Evolutionary conservation across 1,140 invertebrate genomes (phyloP).

Genomic region (Spodoptera frugiperda): DNA sequence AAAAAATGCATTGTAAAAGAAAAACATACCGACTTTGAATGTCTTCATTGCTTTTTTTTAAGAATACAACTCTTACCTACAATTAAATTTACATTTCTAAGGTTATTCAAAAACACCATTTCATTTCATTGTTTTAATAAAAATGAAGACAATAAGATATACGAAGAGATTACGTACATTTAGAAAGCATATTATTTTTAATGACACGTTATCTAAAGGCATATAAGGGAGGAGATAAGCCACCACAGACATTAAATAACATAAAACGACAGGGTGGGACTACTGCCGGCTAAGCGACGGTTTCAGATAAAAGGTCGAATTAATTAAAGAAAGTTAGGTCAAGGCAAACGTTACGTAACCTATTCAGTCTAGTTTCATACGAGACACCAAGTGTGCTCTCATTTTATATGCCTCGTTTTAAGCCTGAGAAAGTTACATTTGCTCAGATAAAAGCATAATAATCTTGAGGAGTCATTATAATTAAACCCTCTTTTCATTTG

Average conservation of each 20-base stretch:
- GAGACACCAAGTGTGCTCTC: background rate
- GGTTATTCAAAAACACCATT: background rate
- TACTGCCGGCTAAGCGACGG: slow-evolving; percentile 17
- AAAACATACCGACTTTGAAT: too few relatives aligned
- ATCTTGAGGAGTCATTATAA: too few relatives aligned
- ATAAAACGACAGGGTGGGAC: slow-evolving; percentile 8
- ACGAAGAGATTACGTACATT: background rate
- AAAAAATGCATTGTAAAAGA: too few relatives aligned
- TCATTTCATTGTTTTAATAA: background rate
- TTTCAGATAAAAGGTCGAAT: slow-evolving; percentile 25
- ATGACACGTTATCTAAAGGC: slow-evolving; percentile 15
- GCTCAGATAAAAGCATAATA: too few relatives aligned
- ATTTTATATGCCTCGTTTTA: background rate
- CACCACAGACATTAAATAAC: slow-evolving; percentile 15
- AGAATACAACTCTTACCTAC: too few relatives aligned
- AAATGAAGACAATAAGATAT: background rate
- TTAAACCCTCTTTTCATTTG: too few relatives aligned
- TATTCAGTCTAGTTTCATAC: slow-evolving; percentile 4
- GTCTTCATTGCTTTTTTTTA: too few relatives aligned
- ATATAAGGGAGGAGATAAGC: slow-evolving; percentile 18
- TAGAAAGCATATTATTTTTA: slow-evolving; percentile 7
- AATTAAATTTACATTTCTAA: too few relatives aligned
- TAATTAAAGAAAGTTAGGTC: slow-evolving; percentile 37
- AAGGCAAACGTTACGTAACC: slow-evolving; percentile 26
- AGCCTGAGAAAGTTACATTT: too few relatives aligned